Percentiles rank a stretch among this genome's conserved stretches.
Conservation (phyloP, 2,113 vertebrate genomes). For the Rhadina sibilatrix region DNA sequence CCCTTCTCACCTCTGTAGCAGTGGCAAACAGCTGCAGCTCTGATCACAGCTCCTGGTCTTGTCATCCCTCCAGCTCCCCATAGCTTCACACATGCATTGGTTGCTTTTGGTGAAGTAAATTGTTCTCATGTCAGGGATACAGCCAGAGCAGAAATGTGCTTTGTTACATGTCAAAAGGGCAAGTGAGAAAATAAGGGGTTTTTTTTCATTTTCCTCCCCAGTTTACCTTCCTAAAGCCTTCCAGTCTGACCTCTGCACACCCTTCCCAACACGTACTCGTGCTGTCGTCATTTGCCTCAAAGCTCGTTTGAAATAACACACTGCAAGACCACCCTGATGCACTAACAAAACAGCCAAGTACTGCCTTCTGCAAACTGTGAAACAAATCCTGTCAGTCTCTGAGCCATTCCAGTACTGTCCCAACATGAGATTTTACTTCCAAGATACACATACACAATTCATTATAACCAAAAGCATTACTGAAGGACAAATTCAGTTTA, state of each 20-base stretch:
- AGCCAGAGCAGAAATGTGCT: not conserved
- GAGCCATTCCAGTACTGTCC: not conserved
- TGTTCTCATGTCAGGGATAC: not conserved
- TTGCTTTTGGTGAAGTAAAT: not conserved
- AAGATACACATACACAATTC: not conserved
- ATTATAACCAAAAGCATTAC: not conserved
- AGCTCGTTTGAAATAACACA: not conserved
- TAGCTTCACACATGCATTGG: not conserved
- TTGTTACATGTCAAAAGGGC: not conserved
- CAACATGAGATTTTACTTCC: not conserved
- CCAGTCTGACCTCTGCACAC: accelerated
- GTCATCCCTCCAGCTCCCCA: not conserved
- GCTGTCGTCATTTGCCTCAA: not conserved
- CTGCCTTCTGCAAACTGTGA: not conserved
- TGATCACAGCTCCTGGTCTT: not conserved
- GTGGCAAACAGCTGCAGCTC: not conserved
- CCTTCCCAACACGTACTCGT: not conserved
- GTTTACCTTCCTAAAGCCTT: not conserved
- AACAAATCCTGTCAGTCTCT: not conserved
- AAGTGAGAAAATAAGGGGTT: not conserved
- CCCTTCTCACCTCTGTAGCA: not conserved
- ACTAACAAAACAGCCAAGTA: not conserved
- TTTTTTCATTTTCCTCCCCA: not conserved
- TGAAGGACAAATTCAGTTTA: not conserved
- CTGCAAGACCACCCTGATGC: not conserved